Conservation (phyloP, 2,113 vertebrate species). For the Cyprinus carpio region DNA sequence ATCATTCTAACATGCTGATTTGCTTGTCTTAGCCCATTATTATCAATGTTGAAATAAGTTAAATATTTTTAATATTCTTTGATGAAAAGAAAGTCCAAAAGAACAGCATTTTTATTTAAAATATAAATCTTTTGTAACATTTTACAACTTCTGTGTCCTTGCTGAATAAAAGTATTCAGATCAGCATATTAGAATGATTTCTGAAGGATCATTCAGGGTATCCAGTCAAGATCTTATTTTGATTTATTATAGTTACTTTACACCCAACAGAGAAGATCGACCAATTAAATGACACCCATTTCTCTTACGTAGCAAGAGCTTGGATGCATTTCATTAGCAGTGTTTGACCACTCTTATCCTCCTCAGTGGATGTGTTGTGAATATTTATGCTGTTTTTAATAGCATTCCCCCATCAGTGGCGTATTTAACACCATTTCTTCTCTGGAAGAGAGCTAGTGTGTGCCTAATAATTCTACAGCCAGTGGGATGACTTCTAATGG, state of each 20-base stretch:
- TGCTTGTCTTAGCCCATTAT: too few species aligned
- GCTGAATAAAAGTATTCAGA: too few species aligned
- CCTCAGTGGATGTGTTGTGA: not conserved
- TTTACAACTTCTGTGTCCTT: too few species aligned
- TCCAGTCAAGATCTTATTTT: not conserved
- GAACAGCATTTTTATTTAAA: too few species aligned
- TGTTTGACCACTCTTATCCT: conserved; percentile 15
- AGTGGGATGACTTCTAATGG: conserved; percentile 39
- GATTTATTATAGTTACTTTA: not conserved
- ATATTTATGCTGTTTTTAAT: conserved; percentile 26
- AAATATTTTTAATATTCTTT: too few species aligned
- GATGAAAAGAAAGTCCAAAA: too few species aligned
- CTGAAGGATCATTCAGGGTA: not conserved
- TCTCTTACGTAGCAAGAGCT: not conserved
- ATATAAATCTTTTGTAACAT: too few species aligned
- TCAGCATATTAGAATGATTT: not conserved
- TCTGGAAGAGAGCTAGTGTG: not conserved
- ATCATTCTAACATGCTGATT: too few species aligned
- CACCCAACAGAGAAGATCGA: not conserved
- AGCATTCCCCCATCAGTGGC: not conserved
- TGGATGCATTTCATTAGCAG: conserved; percentile 26
- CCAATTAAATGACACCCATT: not conserved
- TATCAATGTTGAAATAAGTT: too few species aligned
- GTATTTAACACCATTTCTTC: conserved; percentile 22
- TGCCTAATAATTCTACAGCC: conserved; percentile 48